These are phyloP conservation scores for Lypha dubia DNA, from an alignment of 2,888 invertebrate genomes.

Conservation along the genomic window DNA sequence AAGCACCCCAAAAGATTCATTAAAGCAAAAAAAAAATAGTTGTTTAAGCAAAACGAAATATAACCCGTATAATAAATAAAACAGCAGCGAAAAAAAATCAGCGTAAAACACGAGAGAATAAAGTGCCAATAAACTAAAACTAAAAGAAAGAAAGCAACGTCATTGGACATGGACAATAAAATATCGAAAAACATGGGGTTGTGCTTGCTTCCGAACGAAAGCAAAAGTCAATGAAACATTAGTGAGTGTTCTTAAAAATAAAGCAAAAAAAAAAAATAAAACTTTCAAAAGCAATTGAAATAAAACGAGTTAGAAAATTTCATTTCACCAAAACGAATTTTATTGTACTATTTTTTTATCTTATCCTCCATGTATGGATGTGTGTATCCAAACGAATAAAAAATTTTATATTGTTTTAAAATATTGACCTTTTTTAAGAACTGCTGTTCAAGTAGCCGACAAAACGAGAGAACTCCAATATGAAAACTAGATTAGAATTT, in stretches of 20 bases:
- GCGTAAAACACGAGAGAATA: background rate
- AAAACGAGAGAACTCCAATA: too few species aligned
- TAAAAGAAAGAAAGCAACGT: slow-evolving; percentile 1
- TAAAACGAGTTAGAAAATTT: background rate
- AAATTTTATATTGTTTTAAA: too few species aligned
- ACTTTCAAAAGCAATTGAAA: background rate
- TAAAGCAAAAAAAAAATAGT: slow-evolving; percentile 27
- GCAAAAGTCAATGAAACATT: slow-evolving; percentile 18
- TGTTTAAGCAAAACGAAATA: slow-evolving; percentile 17
- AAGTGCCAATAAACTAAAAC: slow-evolving; percentile 18
- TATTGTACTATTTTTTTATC: too few species aligned
- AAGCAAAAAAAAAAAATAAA: too few species aligned
- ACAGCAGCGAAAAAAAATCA: background rate
- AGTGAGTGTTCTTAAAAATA: background rate
- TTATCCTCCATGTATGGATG: too few species aligned
- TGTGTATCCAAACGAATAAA: too few species aligned
- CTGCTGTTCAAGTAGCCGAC: too few species aligned
- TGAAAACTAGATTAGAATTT: too few species aligned
- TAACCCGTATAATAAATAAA: slow-evolving; percentile 24
- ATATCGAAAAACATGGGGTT: slow-evolving; percentile 26
- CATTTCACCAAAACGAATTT: too few species aligned
- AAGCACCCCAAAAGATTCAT: slow-evolving; percentile 40
- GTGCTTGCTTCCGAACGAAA: slow-evolving; percentile 21
- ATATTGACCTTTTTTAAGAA: too few species aligned
- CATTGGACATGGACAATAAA: slow-evolving; percentile 19